Percentiles rank a stretch among this genome's conserved stretches.
Conservation (phyloP, 2,888 invertebrate genomes). For the Caenorhabditis sulstoni region DNA sequence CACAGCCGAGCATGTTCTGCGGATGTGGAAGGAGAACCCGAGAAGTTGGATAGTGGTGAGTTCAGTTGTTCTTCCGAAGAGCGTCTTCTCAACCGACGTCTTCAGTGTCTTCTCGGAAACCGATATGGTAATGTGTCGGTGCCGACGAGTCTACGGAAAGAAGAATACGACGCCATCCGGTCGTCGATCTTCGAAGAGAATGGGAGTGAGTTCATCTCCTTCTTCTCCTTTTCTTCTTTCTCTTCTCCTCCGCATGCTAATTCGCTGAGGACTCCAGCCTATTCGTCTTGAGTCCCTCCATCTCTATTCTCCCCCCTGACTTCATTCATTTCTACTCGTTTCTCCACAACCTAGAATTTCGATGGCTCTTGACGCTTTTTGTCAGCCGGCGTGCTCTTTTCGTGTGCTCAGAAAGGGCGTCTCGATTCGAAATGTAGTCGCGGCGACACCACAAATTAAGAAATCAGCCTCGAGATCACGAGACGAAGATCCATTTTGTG, state of each 20-base stretch:
- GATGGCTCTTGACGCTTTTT: conserved; percentile 1
- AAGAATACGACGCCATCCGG: conserved; percentile 81
- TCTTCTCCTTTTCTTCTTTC: too few species aligned
- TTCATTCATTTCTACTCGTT: conserved; percentile 35
- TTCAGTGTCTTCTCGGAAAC: conserved; percentile 82
- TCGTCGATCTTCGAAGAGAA: conserved; percentile 79
- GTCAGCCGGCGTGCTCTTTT: too few species aligned
- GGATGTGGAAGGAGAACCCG: conserved; percentile 50
- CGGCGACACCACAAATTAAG: background rate
- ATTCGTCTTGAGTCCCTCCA: conserved; percentile 12
- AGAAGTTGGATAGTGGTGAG: conserved; percentile 62
- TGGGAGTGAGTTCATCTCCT: conserved; percentile 65
- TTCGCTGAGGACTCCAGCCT: conserved; percentile 39
- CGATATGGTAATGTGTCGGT: conserved; percentile 81
- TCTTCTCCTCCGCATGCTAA: conserved; percentile 31
- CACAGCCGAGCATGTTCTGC: conserved; percentile 45
- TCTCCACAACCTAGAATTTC: conserved; percentile 25
- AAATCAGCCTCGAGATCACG: conserved; percentile 12
- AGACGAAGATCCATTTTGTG: conserved; percentile 1
- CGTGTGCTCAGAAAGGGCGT: conserved; percentile 1
- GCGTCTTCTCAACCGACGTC: background rate
- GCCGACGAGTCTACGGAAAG: conserved; percentile 81
- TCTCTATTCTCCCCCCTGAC: conserved; percentile 23
- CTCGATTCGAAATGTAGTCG: too few species aligned
- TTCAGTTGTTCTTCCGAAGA: conserved; percentile 13